These are phyloP conservation scores for Conops quadrifasciatus DNA, from an alignment of 2,888 invertebrate species.

Conservation along the genomic window DNA sequence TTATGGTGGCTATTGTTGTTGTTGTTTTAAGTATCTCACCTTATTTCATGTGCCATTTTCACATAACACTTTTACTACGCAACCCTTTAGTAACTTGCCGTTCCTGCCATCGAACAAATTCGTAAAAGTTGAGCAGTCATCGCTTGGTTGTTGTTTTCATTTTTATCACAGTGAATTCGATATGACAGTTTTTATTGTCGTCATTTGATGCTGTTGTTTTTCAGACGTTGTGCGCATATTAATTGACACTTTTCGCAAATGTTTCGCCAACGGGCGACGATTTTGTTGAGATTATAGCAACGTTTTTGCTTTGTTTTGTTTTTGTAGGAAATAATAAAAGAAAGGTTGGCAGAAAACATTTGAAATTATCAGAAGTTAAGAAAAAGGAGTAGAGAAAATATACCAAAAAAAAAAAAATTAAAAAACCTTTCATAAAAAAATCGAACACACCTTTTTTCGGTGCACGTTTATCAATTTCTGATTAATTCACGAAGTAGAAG, in stretches of 20 bases:
- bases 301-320: too few relatives aligned
- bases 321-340: too few relatives aligned
- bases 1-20: background rate
- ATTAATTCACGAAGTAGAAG: too few relatives aligned
- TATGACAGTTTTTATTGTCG: background rate
- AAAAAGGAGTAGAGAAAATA: too few relatives aligned
- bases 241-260: slow-evolving; percentile 22
- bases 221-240: slow-evolving; percentile 13
- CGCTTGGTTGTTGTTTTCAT: background rate
- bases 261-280: slow-evolving; percentile 15
- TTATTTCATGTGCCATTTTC: too few relatives aligned
- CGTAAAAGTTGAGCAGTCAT: background rate
- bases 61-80: background rate
- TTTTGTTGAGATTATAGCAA: background rate
- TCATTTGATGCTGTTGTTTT: background rate
- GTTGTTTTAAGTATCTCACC: background rate
- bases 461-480: too few relatives aligned
- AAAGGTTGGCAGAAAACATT: too few relatives aligned
- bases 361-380: too few relatives aligned
- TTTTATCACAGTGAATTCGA: background rate
- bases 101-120: background rate
- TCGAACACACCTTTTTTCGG: too few relatives aligned
- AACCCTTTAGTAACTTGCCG: background rate
- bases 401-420: too few relatives aligned
- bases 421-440: too few relatives aligned